Conservation (phyloP, 2,888 invertebrate species). For the Drosophila limbata region DNA sequence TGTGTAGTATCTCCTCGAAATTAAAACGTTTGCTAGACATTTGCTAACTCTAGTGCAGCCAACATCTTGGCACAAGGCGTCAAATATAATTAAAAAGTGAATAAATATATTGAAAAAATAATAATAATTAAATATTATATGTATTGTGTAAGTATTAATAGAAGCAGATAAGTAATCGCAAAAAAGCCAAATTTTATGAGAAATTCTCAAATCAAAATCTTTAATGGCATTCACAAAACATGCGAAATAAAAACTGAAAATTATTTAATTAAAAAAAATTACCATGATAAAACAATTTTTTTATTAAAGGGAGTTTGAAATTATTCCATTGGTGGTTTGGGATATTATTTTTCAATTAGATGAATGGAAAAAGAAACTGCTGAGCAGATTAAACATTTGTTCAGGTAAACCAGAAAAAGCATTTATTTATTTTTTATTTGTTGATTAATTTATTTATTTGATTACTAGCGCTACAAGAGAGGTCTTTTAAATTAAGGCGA, state of each 20-base stretch:
- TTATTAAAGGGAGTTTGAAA: not conserved
- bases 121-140: conserved; percentile 38
- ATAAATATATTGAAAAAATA: conserved; percentile 31
- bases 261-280: conserved; percentile 56
- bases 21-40: conserved; percentile 44
- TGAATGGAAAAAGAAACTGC: not conserved
- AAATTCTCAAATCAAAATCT: conserved; percentile 58
- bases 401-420: not conserved
- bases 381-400: not conserved
- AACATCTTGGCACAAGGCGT: conserved; percentile 44
- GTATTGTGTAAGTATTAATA: conserved; percentile 54
- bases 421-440: no score
- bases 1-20: conserved; percentile 60
- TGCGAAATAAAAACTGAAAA: conserved; percentile 50
- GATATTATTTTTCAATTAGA: conserved; percentile 10
- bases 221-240: conserved; percentile 52
- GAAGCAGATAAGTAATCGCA: conserved; percentile 41
- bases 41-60: conserved; percentile 47
- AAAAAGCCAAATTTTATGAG: conserved; percentile 48
- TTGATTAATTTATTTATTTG: no score
- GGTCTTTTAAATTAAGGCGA: no score
- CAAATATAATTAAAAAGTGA: conserved; percentile 41
- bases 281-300: not conserved
- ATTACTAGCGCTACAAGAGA: no score
- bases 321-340: not conserved